These are phyloP conservation scores for Amblyopsis rosae DNA, from an alignment of 2,113 vertebrate species.

Conservation along the genomic window DNA sequence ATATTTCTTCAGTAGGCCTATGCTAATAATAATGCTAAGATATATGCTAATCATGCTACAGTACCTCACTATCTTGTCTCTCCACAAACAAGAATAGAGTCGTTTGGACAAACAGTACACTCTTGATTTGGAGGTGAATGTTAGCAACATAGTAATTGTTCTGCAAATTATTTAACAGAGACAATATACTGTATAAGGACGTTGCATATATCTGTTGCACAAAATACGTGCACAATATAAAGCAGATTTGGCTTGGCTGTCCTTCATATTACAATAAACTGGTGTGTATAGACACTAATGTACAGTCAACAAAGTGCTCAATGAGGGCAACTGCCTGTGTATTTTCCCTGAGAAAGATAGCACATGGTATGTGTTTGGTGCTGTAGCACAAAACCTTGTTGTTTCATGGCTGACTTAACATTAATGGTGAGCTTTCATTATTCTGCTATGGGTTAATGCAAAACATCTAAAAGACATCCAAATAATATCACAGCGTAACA, in stretches of 20 bases:
- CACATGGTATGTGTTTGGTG: no score
- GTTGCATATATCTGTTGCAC: constrained; percentile 26
- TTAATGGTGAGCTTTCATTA: not conserved
- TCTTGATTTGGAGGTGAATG: constrained; percentile 29
- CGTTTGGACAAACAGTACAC: not conserved
- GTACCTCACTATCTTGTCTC: not conserved
- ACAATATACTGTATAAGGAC: no score
- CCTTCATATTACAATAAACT: constrained; percentile 26
- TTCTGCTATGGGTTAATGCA: not conserved
- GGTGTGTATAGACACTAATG: constrained; percentile 15
- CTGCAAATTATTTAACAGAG: constrained; percentile 31
- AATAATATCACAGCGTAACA: not conserved
- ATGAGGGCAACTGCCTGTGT: no score
- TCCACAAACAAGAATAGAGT: not conserved
- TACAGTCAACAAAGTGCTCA: not conserved
- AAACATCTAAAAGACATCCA: not conserved
- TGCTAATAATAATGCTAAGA: constrained; percentile 18
- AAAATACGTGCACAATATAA: constrained; percentile 21
- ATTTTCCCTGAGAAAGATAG: no score
- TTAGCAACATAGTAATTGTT: constrained; percentile 42
- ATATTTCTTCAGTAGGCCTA: constrained; percentile 9
- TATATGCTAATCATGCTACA: constrained; percentile 16
- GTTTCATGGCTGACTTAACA: no score
- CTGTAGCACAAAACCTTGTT: no score
- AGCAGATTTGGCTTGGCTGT: constrained; percentile 17